Evolutionary conservation across 1,140 invertebrate species (phyloP), one percentile per base, ranked within the genome.

Genomic region (Drosophila orena): DNA sequence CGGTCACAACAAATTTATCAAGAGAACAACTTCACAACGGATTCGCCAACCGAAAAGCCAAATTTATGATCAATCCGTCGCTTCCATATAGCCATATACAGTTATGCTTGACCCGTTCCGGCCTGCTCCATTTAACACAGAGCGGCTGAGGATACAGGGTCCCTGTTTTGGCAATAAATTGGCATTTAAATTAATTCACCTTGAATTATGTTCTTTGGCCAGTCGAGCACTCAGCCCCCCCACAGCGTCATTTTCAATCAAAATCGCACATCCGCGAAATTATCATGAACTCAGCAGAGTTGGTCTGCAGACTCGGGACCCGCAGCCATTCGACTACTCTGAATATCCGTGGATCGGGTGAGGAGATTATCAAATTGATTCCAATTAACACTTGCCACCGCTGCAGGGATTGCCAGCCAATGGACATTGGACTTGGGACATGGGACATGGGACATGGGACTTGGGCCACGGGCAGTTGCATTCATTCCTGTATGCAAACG

Each of bases 381-480:
- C 86, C 90, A 91, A 91, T 91, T 91, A 91, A 91, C 90, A 91
- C 90, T 91, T 91, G 90, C 90, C 90, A 91, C 90, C 75, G 90
- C 77, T 74, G 53, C 77, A 84, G 65, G 71, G 70, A 75, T 38
- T 56, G 50, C 27, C 64, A 75, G 68, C 37, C 55, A 27, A 40
- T 54, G 46, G 38, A 27, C 69, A 53, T 10, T n/a, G 38, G 47
- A 40, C 54, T 55, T 10, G 43, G 62, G 55, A 38, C 52, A 74
- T 53, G 50, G 58, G 37, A 27, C 65, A 46, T 27, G 8, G 66
- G 62, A 50, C 66, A n/a, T n/a, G n/a, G n/a, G n/a, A n/a, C n/a
- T n/a, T n/a, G n/a, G n/a, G 57, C 20, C 42, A 62, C 20, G 37
- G 73, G 56, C 68, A 35, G 43, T 27, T 71, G 68, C 68, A 70